A percentile compares a stretch with the other conserved stretches of the same genome.
Conservation (phyloP, 1,140 invertebrate genomes). For the Trachelipus rathkii region DNA sequence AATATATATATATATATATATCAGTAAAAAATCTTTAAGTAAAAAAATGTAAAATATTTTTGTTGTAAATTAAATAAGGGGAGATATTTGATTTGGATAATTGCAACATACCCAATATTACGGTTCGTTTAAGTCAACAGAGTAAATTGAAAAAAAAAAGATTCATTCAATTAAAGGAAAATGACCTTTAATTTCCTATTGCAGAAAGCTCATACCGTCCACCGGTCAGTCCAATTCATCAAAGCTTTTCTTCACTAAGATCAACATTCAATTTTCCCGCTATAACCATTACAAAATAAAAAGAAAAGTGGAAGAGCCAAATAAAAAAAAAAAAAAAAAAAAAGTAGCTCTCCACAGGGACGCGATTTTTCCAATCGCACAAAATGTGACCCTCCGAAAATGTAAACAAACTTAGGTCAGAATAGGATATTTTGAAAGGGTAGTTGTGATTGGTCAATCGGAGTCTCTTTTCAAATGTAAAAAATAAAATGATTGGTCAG, state of each 20-base stretch:
- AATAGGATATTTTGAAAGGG: neutral
- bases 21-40: neutral
- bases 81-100: neutral
- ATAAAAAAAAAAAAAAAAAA: slow-evolving; percentile 15
- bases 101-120: neutral
- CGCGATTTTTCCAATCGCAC: neutral
- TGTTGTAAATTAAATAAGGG: neutral
- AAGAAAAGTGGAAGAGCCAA: neutral
- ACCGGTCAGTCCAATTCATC: slow-evolving; percentile 1
- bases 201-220: neutral
- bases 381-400: slow-evolving; percentile 5
- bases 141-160: neutral
- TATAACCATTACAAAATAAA: neutral
- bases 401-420: neutral
- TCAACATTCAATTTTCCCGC: slow-evolving; percentile 7
- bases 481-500: neutral
- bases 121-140: neutral
- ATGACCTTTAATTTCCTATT: neutral
- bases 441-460: slow-evolving; percentile 1
- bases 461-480: neutral
- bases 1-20: neutral
- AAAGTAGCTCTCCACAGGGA: neutral
- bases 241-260: slow-evolving; percentile 1
- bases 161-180: neutral
- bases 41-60: neutral